Percentiles rank a stretch among this genome's conserved stretches.
Evolutionary conservation across 2,113 vertebrate species (phyloP).

Genomic region (Carassius carassius): DNA sequence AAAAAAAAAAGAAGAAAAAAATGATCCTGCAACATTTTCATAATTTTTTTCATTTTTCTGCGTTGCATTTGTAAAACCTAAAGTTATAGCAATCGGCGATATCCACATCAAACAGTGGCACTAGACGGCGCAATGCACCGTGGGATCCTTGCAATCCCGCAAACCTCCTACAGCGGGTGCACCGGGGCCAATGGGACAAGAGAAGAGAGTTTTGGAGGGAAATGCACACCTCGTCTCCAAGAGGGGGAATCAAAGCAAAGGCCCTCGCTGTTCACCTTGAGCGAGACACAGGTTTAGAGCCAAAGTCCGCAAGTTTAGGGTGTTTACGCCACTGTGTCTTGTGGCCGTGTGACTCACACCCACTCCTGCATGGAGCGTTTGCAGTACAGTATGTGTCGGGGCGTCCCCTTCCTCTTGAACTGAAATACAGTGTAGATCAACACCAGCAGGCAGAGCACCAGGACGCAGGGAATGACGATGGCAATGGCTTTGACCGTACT

Average conservation of each 20-base stretch:
- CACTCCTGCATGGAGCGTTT: conserved; percentile 99
- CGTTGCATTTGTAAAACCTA: conserved; percentile 75
- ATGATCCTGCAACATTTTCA: conserved; percentile 71
- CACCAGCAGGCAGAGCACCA: conserved; percentile 94
- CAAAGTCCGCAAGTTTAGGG: conserved; percentile 78
- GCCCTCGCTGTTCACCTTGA: conserved; percentile 62
- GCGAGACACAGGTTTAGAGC: conserved; percentile 65
- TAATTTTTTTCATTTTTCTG: conserved; percentile 64
- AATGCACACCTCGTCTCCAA: conserved; percentile 77
- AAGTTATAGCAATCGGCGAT: conserved; percentile 28
- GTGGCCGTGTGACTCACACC: conserved; percentile 82
- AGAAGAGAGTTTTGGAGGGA: conserved; percentile 64
- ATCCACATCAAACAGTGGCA: conserved; percentile 60
- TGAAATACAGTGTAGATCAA: conserved; percentile 97
- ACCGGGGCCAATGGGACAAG: conserved; percentile 72
- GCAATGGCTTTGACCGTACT: conserved; percentile 97
- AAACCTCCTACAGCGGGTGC: conserved; percentile 66
- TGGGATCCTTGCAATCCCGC: conserved; percentile 81
- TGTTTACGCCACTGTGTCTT: conserved; percentile 43
- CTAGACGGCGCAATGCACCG: conserved; percentile 80
- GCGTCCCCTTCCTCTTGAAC: conserved; percentile 98
- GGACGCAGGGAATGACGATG: conserved; percentile 94
- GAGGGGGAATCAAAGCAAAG: conserved; percentile 68
- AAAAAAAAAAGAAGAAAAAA: conserved; percentile 51
- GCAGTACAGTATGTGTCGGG: conserved; percentile 99